phyloP scores from a whole-genome alignment of 2,113 vertebrate genomes.

The Brienomyrus longianalis region DNA sequence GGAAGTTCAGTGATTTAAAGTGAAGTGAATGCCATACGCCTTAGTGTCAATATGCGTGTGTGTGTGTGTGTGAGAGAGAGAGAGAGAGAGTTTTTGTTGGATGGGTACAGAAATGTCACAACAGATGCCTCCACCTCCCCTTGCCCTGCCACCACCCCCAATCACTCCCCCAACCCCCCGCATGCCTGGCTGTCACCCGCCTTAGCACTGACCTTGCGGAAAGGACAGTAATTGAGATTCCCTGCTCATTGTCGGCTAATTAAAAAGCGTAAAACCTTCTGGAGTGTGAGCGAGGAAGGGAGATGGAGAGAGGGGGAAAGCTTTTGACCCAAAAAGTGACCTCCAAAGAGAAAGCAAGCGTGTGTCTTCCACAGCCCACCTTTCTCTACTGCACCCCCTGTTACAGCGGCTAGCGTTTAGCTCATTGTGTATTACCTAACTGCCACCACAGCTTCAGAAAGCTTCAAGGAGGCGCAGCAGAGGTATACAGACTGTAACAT shows the following conservation, averaged over 20 bases:
- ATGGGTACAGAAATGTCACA: background rate
- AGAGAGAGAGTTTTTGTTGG: background rate
- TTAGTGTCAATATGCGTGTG: background rate
- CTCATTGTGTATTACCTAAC: background rate
- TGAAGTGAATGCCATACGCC: background rate
- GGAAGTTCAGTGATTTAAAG: background rate
- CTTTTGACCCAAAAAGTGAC: constrained; percentile 30
- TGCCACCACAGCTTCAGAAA: background rate
- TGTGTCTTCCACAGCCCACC: constrained; percentile 17
- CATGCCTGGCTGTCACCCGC: background rate
- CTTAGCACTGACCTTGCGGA: constrained; percentile 42
- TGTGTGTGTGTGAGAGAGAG: background rate
- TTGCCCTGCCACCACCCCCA: background rate
- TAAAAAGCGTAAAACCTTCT: constrained; percentile 40
- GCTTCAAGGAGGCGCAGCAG: background rate
- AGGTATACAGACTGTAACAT: background rate
- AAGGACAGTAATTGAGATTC: constrained; percentile 46
- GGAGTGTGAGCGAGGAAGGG: constrained; percentile 20
- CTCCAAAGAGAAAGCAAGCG: constrained; percentile 28
- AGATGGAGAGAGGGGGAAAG: constrained; percentile 15
- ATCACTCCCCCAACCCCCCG: background rate
- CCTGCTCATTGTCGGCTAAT: constrained; percentile 46
- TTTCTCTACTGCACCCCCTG: background rate
- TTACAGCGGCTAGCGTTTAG: background rate
- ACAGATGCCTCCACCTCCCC: background rate